Evolutionary conservation across 2,797 vertebrate species (phyloP), one percentile per base, ranked within the genome.

Genomic region (Takifugu ocellatus): DNA sequence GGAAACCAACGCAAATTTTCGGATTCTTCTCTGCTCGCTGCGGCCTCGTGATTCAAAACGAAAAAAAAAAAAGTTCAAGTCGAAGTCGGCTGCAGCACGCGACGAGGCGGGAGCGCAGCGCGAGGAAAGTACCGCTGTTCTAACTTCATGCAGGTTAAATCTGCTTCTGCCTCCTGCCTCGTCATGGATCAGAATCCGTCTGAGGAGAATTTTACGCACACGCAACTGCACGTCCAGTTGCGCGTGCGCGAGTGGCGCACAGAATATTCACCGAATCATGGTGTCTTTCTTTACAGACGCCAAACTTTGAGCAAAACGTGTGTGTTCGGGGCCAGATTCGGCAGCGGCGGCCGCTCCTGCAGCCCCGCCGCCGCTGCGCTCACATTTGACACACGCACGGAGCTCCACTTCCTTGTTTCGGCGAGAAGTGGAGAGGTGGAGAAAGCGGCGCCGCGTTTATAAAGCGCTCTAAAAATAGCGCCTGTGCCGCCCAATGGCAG

Each of bases 391-490:
- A 61, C 61, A 25, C 29, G 25, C 6, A 16, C n/a, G 68, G 56
- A 58, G 25, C 16, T 59, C 67, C 0, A 74, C 81, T 87, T 88
- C 83, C 82, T 85, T 60, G 36, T 72, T 75, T 43, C 54, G 51
- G n/a, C 44, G 0, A 21, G 26, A 44, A 8, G 16, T 46, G 5
- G 25, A 10, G 4, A 21, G 21, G 46, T 21, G 46, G 46, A 48
- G 46, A 48, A 21, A 24, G 46, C 17, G 10, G 2, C 54, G 33
- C 17, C 12, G 4, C 15, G 49, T 2, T 89, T 96, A 94, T 94
- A 96, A 96, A 95, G 85, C 52, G 69, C 84, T 79, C 94, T 93
- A 95, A 94, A 96, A 96, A 97, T 96, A 97, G 93, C 82, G 65
- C 69, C 26, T 25, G 2, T 26, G 3, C 42, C 0, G 24, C 51